Base-by-base conservation (phyloP, 1,140 invertebrate genomes). In the Coptotermes formosanus region DNA sequence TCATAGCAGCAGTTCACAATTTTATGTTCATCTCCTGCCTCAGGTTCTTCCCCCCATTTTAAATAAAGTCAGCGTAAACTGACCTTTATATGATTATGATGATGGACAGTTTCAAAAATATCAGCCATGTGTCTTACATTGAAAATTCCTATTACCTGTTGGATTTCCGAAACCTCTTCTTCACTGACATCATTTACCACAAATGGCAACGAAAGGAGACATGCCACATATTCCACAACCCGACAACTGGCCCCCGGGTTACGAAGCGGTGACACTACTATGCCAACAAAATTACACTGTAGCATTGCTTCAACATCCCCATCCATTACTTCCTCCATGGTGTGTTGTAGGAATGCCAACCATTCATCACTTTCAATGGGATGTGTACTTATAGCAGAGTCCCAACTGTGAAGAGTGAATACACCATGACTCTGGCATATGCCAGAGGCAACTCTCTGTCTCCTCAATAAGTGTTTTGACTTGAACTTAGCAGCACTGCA, bases 331-430 rank as follows among this genome's bases (percentile, higher is more conserved):
- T 90, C 87, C 88, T 91, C 87, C 87, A 91, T 86, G 87, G 92
- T 88, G 82, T 91, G 87, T 90, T 91, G 90, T 89, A 93, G 87
- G 92, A 97, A 94, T 84, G 94, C 93, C 89, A 96, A 92, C 96
- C 96, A 97, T 90, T 97, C 96, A 87, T 96, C 96, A 87, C 95
- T 94, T 91, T 97, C 96, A 84, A 97, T 95, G 12, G 94, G 94
- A 59, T 92, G 92, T 44, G 91, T 32, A 45, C 8, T 69, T 43
- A 48, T 55, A n/a, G 45, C 43, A 30, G 88, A 87, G 4, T 86
- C 86, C 59, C 88, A 88, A 85, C 87, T 88, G 82, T 88, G 87
- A 19, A 89, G 84, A 82, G 88, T 88, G 43, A 89, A 89, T 9
- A 88, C 83, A 23, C 86, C 87, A 83, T 85, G 87, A 87, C 87